phyloP scores from a whole-genome alignment of 2,113 vertebrate genomes.

The Mustela lutreola region DNA sequence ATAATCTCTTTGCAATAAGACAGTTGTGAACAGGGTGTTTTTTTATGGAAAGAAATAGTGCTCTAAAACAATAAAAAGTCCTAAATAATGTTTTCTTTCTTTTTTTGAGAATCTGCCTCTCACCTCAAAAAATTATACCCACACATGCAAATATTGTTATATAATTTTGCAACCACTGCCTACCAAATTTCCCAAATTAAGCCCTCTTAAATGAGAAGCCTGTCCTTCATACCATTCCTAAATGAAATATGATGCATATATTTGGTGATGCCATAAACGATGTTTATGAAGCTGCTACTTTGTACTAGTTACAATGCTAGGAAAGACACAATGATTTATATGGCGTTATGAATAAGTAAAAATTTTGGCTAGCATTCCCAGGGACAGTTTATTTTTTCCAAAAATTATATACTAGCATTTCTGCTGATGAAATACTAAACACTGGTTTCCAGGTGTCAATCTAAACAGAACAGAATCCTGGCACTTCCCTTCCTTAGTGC shows the following conservation, averaged over 20 bases:
- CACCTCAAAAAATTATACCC: background rate
- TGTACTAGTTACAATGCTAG: background rate
- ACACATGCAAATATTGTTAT: background rate
- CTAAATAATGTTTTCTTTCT: background rate
- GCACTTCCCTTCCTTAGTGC: background rate
- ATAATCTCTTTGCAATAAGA: background rate
- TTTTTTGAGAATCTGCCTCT: background rate
- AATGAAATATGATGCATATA: background rate
- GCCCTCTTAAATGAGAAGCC: background rate
- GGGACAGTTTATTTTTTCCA: background rate
- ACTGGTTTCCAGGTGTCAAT: background rate
- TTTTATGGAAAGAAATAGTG: background rate
- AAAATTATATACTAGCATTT: slow-evolving; percentile 22
- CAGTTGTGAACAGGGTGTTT: background rate
- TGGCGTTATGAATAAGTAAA: background rate
- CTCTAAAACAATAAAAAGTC: background rate
- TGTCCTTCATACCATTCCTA: background rate
- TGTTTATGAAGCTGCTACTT: background rate
- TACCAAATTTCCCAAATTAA: background rate
- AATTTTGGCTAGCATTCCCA: background rate
- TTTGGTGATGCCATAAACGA: background rate
- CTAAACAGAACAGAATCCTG: slow-evolving; percentile 42
- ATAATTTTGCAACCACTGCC: background rate
- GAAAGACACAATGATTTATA: background rate
- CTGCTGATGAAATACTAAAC: background rate